A percentile compares a stretch with the other conserved stretches of the same genome.
phyloP scores from a whole-genome alignment of 2,888 invertebrate species.

The Lucinisca nassula region DNA sequence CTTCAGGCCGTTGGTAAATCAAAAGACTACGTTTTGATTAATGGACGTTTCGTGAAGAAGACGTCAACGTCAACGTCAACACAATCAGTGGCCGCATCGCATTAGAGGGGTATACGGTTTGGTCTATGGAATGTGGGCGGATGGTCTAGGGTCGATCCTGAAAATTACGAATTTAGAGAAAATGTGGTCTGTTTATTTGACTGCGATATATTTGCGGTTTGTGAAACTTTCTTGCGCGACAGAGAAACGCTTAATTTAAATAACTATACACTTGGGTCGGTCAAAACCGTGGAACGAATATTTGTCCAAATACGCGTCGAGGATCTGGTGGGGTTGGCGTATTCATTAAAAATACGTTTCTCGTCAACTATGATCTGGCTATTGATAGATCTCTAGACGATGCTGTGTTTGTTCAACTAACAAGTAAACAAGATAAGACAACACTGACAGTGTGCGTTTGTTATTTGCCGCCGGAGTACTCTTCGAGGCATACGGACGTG shows the following conservation, averaged over 20 bases:
- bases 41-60: not conserved
- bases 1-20: not conserved
- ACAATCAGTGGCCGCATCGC: too few species aligned
- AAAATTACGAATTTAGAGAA: conserved; percentile 7
- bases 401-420: conserved; percentile 6
- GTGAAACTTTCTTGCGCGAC: conserved; percentile 2
- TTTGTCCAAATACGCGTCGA: conserved; percentile 7
- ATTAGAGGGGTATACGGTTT: conserved; percentile 12
- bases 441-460: conserved; percentile 7
- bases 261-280: conserved; percentile 23
- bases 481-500: conserved; percentile 9
- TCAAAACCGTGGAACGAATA: conserved; percentile 5
- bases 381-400: conserved; percentile 4
- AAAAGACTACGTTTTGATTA: not conserved
- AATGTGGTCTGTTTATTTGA: not conserved
- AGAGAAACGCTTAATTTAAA: not conserved
- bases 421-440: too few species aligned
- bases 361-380: not conserved
- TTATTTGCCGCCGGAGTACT: conserved; percentile 24
- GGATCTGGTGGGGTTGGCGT: conserved; percentile 32
- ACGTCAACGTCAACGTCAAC: not conserved
- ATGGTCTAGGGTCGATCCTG: conserved; percentile 9
- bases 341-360: conserved; percentile 10
- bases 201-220: conserved; percentile 13
- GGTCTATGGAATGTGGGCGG: conserved; percentile 23